phyloP scores from a whole-genome alignment of 2,113 vertebrate species.

The Clarias batrachus region DNA sequence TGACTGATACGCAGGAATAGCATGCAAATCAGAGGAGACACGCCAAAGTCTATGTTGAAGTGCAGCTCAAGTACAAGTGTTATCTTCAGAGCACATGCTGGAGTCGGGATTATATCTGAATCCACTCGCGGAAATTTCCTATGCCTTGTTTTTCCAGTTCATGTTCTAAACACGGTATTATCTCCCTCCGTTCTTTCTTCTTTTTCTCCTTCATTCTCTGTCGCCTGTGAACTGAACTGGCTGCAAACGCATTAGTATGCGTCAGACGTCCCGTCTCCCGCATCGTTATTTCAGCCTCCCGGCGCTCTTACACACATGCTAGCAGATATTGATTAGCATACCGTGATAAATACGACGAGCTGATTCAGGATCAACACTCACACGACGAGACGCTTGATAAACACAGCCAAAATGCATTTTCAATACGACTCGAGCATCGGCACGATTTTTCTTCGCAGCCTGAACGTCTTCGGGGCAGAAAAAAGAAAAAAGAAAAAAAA shows the following conservation, averaged over 20 bases:
- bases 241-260: background rate
- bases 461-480: background rate
- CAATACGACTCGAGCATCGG: background rate
- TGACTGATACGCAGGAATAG: constrained; percentile 1
- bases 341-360: background rate
- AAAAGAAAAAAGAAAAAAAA: background rate
- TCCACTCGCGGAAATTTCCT: background rate
- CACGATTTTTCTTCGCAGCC: background rate
- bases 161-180: background rate
- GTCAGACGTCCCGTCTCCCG: background rate
- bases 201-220: background rate
- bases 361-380: constrained; percentile 1
- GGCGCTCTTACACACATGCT: background rate
- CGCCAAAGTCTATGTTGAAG: background rate
- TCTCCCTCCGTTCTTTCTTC: background rate
- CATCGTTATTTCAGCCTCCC: background rate
- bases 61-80: background rate
- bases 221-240: background rate
- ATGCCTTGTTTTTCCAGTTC: background rate
- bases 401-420: background rate
- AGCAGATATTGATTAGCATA: constrained; percentile 24
- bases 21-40: background rate
- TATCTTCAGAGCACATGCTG: background rate
- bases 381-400: background rate
- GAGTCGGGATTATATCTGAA: background rate